phyloP scores from a whole-genome alignment of 2,113 vertebrate genomes.

The Takifugu flavidus region DNA sequence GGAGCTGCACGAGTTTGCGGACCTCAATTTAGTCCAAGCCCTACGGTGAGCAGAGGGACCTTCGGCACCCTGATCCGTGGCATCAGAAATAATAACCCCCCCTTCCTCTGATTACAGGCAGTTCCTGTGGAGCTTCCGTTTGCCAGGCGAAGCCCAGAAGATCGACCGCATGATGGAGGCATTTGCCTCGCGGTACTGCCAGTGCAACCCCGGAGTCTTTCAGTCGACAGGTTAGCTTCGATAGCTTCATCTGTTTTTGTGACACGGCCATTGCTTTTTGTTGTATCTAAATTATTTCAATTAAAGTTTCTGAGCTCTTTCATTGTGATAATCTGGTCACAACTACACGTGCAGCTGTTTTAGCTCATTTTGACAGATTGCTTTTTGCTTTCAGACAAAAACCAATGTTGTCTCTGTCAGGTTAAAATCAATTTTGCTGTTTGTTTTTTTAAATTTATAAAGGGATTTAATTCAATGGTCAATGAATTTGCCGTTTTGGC shows the following conservation, averaged over 20 bases:
- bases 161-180: constrained; percentile 99
- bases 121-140: constrained; percentile 96
- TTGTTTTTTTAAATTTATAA: too few species aligned
- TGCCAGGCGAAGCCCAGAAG: constrained; percentile 97
- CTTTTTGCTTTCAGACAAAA: too few species aligned
- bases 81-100: not conserved
- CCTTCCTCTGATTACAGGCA: constrained; percentile 73
- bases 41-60: constrained; percentile 81
- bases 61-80: not conserved
- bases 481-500: not conserved
- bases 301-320: too few species aligned
- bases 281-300: too few species aligned
- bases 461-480: too few species aligned
- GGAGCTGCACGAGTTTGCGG: constrained; percentile 97
- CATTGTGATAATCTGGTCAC: too few species aligned
- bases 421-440: too few species aligned
- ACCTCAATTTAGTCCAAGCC: constrained; percentile 97
- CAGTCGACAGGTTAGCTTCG: constrained; percentile 90
- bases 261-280: not conserved
- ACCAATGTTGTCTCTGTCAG: too few species aligned
- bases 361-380: too few species aligned
- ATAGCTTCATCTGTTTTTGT: not conserved
- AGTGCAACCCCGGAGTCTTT: constrained; percentile 96
- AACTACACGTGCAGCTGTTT: too few species aligned
- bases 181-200: constrained; percentile 93